A percentile compares a stretch with the other conserved stretches of the same genome.
These are phyloP conservation scores for Mormyrops boulengeri DNA, from an alignment of 2,797 vertebrate genomes.

Conservation along the genomic window DNA sequence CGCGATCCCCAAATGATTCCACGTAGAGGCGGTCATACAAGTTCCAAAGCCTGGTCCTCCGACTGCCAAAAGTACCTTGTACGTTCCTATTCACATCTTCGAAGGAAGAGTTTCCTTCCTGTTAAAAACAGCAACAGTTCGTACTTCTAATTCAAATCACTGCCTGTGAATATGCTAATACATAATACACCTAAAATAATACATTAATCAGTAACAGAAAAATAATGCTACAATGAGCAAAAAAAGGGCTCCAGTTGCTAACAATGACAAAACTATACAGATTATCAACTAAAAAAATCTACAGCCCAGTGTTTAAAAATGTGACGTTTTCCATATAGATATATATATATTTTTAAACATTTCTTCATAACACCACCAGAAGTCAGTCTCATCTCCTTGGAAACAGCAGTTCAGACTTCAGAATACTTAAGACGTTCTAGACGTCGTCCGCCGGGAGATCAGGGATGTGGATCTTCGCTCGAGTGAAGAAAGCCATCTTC, in stretches of 20 bases:
- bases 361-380: slow-evolving; percentile 61
- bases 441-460: slow-evolving; percentile 83
- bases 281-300: slow-evolving; percentile 51
- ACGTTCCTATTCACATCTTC: slow-evolving; percentile 36
- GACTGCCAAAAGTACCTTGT: slow-evolving; percentile 30
- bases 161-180: slow-evolving; percentile 39
- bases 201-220: slow-evolving; percentile 58
- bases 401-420: slow-evolving; percentile 49
- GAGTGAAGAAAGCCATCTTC: slow-evolving; percentile 98
- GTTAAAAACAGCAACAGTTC: slow-evolving; percentile 21
- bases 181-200: slow-evolving; percentile 42
- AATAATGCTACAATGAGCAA: slow-evolving; percentile 30
- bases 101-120: slow-evolving; percentile 18
- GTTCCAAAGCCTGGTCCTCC: neutral
- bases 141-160: slow-evolving; percentile 17
- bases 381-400: slow-evolving; percentile 43
- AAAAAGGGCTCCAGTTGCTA: slow-evolving; percentile 35
- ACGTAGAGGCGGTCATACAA: neutral
- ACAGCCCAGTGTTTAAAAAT: slow-evolving; percentile 40
- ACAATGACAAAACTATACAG: slow-evolving; percentile 41
- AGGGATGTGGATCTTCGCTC: slow-evolving; percentile 80
- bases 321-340: slow-evolving; percentile 33
- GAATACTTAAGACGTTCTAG: slow-evolving; percentile 75
- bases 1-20: neutral
- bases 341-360: slow-evolving; percentile 13